Evolutionary conservation across 2,888 invertebrate genomes (phyloP).

Genomic region (Timandra comae): DNA sequence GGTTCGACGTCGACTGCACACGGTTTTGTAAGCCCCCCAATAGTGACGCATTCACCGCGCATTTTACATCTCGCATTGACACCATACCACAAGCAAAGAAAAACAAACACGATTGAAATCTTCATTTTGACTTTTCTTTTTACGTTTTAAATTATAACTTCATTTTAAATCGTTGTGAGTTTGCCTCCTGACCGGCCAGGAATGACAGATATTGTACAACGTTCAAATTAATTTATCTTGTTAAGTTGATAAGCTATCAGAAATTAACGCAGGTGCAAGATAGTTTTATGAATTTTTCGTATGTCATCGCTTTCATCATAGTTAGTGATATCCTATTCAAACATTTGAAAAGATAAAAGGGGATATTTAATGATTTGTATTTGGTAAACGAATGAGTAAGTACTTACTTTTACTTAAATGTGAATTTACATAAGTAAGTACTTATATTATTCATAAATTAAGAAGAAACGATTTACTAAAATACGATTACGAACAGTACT

Average conservation of each 20-base stretch:
- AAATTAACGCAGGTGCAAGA: slow-evolving; percentile 49
- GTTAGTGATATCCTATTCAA: too few species aligned
- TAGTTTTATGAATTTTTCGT: too few species aligned
- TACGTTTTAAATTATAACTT: slow-evolving; percentile 5
- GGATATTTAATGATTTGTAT: too few species aligned
- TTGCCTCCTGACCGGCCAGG: background rate
- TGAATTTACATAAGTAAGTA: too few species aligned
- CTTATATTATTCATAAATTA: too few species aligned
- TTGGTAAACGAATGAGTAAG: too few species aligned
- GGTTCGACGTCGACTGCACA: slow-evolving; percentile 41
- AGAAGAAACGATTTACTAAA: too few species aligned
- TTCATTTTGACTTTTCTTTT: slow-evolving; percentile 32
- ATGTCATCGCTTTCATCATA: too few species aligned
- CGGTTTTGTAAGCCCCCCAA: slow-evolving; percentile 36
- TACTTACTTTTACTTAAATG: too few species aligned
- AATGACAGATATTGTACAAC: slow-evolving; percentile 23
- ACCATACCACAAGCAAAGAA: slow-evolving; percentile 35
- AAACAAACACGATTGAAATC: slow-evolving; percentile 22
- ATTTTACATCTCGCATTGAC: slow-evolving; percentile 44
- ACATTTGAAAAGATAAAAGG: too few species aligned
- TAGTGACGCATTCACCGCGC: slow-evolving; percentile 42
- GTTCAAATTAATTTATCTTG: slow-evolving; percentile 28
- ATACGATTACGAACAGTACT: too few species aligned
- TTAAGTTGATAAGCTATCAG: slow-evolving; percentile 49
- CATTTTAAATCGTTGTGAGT: slow-evolving; percentile 9